A percentile compares a stretch with the other conserved stretches of the same genome.
Conservation (phyloP, 1,140 invertebrate genomes). For the Drosophila lacertosa region DNA sequence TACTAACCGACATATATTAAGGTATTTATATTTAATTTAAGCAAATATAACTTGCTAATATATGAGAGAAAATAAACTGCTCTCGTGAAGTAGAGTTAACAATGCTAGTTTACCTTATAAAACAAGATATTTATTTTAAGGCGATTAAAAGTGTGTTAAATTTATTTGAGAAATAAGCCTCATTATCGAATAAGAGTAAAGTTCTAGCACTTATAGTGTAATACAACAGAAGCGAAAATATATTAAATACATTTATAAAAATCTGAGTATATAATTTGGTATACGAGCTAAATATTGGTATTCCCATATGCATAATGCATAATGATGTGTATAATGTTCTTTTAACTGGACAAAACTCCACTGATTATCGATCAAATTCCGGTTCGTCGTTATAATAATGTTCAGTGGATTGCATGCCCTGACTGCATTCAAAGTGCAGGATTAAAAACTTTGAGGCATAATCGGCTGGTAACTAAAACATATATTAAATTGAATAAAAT, state of each 20-base stretch:
- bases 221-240: slow-evolving; percentile 28
- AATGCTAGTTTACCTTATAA: background rate
- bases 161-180: slow-evolving; percentile 36
- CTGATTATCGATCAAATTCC: slow-evolving; percentile 63
- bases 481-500: background rate
- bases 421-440: slow-evolving; percentile 67
- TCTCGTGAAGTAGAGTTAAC: no score
- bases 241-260: slow-evolving; percentile 32
- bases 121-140: background rate
- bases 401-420: slow-evolving; percentile 53
- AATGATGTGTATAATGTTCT: slow-evolving; percentile 29
- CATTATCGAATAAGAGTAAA: slow-evolving; percentile 11
- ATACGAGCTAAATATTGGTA: slow-evolving; percentile 23
- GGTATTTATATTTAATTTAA: background rate
- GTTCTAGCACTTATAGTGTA: slow-evolving; percentile 38
- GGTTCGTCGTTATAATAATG: slow-evolving; percentile 68
- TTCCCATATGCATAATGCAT: slow-evolving; percentile 15
- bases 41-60: no score
- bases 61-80: no score
- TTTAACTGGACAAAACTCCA: background rate
- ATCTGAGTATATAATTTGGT: slow-evolving; percentile 40
- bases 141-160: slow-evolving; percentile 20
- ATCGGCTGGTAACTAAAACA: slow-evolving; percentile 46
- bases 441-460: slow-evolving; percentile 56
- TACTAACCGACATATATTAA: background rate